Percentiles rank a stretch among this genome's conserved stretches.
These are phyloP conservation scores for Hemitrygon akajei DNA, from an alignment of 2,797 vertebrate genomes.

Conservation along the genomic window DNA sequence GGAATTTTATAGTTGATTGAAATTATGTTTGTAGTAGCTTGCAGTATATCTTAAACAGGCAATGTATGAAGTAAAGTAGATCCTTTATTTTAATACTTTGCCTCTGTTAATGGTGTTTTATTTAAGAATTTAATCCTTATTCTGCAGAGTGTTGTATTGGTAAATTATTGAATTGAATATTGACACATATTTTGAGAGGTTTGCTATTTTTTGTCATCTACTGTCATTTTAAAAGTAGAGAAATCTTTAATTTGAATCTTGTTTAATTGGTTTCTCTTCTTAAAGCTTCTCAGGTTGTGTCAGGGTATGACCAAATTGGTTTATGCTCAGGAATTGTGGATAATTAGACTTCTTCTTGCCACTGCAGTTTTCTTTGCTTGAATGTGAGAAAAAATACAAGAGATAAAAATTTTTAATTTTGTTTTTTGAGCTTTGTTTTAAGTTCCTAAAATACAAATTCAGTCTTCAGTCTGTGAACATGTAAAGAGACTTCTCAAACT, in stretches of 20 bases:
- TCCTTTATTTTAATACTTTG: background rate
- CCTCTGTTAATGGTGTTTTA: background rate
- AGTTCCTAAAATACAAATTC: background rate
- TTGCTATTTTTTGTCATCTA: background rate
- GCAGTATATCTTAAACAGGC: background rate
- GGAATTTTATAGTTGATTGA: slow-evolving; percentile 39
- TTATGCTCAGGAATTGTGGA: background rate
- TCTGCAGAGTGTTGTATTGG: background rate
- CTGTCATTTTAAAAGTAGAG: background rate
- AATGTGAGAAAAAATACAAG: background rate
- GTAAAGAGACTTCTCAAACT: background rate
- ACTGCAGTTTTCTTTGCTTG: background rate
- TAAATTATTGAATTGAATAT: background rate
- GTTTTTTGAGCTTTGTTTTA: background rate
- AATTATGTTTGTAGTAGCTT: slow-evolving; percentile 11
- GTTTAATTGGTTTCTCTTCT: background rate
- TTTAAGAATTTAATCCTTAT: background rate
- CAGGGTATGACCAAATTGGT: background rate
- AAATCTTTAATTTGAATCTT: background rate
- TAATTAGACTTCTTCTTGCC: background rate
- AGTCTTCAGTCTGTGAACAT: background rate
- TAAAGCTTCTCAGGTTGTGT: background rate
- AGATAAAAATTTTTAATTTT: background rate
- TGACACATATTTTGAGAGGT: background rate
- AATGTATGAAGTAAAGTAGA: background rate